phyloP scores from a whole-genome alignment of 37 sponge, comb jelly and placozoan species.

The Halichondria panicea region DNA sequence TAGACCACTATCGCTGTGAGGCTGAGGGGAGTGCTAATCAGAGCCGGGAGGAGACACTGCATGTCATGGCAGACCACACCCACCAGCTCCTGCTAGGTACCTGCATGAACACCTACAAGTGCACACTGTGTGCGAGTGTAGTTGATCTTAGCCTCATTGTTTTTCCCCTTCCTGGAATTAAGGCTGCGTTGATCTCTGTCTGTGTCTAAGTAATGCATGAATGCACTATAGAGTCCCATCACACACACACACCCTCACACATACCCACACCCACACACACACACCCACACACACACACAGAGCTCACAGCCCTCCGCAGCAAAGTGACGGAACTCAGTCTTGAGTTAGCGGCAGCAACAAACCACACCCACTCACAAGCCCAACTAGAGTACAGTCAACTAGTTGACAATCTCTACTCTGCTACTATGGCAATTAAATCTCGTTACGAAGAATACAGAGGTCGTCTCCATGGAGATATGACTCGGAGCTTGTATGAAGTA shows the following conservation, averaged over 20 bases:
- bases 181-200: too few species aligned
- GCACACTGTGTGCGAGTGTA: too few species aligned
- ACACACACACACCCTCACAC: too few species aligned
- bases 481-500: constrained; percentile 35
- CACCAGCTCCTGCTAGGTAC: constrained; percentile 51
- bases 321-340: constrained; percentile 29
- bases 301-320: constrained; percentile 64
- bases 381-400: constrained; percentile 41
- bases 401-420: constrained; percentile 33
- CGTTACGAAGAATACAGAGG: constrained; percentile 64
- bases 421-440: constrained; percentile 37
- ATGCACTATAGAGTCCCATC: too few species aligned
- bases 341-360: neutral
- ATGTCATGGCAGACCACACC: constrained; percentile 46
- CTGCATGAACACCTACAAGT: too few species aligned
- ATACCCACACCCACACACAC: too few species aligned
- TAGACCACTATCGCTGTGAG: constrained; percentile 34
- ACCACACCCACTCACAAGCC: neutral
- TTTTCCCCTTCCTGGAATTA: too few species aligned
- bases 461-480: constrained; percentile 39
- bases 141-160: too few species aligned
- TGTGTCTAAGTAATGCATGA: too few species aligned
- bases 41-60: constrained; percentile 25
- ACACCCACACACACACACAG: too few species aligned
- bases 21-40: constrained; percentile 5